Base-by-base conservation (phyloP, 30 jellyfish, hydroid and myxozoan species). In the Aurelia coerulea region DNA sequence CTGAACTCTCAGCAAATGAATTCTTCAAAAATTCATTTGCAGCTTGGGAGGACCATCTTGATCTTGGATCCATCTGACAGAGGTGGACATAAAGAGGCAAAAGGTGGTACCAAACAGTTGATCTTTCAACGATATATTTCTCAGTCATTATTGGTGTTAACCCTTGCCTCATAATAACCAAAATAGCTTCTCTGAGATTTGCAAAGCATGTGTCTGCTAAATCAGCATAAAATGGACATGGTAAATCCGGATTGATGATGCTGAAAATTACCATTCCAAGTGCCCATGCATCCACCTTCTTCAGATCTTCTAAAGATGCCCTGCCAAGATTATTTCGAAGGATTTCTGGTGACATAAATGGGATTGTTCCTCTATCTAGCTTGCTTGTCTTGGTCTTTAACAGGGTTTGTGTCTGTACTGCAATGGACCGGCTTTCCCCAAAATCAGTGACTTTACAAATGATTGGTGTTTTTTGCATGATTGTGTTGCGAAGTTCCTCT, bases 401-500 rank as follows among this genome's bases (percentile, higher is more conserved):
- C 33, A 69, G 33, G 14, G 54, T 56, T 37, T 16, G 85, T 52
- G 50, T 74, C 32, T 77, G 87, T 77, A 10, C 34, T 39, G 41
- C 63, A 59, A 29, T 29, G 65, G 87, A 77, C 33, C 87, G 35
- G 78, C 77, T 32, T 42, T 77, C 87, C 8, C 87, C 87, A 77
- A 77, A 77, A 41, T 77, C 87, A 77, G 18, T 41, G 62, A 77
- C 62, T 18, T 77, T 77, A 33, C 63, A 56, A 31, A 58, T 64
- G 37, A 59, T 58, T 56, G 87, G 87, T 58, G 13, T 18, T 58
- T 58, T 58, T 8, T 58, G 68, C 68, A 58, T 58, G 68, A 58
- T 58, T 58, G 68, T 58, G 68, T 58, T 58, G 68, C 68, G 68
- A 58, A 2, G 68, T 58, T 58, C 29, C 13, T 58, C 68, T 58